Evolutionary conservation across 2,888 invertebrate genomes (phyloP).

Genomic region (Eristalis pertinax): DNA sequence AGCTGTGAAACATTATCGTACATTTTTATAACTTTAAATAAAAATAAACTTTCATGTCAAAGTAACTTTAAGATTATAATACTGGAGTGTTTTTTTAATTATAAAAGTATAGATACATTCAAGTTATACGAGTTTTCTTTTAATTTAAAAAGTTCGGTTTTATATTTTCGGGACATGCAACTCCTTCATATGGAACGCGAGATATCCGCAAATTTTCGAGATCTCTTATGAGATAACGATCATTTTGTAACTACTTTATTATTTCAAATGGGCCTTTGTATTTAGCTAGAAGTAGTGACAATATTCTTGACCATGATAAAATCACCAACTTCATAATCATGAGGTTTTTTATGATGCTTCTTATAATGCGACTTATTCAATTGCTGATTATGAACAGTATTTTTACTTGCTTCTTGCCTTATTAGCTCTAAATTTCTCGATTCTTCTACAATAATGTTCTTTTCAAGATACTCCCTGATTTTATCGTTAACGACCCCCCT

Average conservation of each 20-base stretch:
- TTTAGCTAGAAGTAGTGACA: slow-evolving; percentile 73
- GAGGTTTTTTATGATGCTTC: slow-evolving; percentile 65
- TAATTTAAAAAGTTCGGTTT: slow-evolving; percentile 15
- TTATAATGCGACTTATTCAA: slow-evolving; percentile 68
- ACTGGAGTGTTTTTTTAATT: background rate
- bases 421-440: slow-evolving; percentile 9
- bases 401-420: slow-evolving; percentile 38
- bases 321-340: slow-evolving; percentile 40
- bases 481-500: slow-evolving; percentile 69
- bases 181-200: slow-evolving; percentile 57
- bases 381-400: slow-evolving; percentile 71
- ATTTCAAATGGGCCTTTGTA: slow-evolving; percentile 72
- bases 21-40: too few species aligned
- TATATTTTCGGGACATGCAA: slow-evolving; percentile 27
- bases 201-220: slow-evolving; percentile 72
- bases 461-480: slow-evolving; percentile 36
- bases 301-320: slow-evolving; percentile 72
- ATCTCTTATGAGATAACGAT: slow-evolving; percentile 70
- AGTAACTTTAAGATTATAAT: background rate
- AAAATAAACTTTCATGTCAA: too few species aligned
- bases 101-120: background rate
- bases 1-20: too few species aligned
- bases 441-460: slow-evolving; percentile 8
- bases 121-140: background rate
- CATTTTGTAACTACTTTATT: slow-evolving; percentile 57